Percentiles rank a stretch among this genome's conserved stretches.
Conservation (phyloP, 2,797 vertebrate genomes). For the Telmatherina bonti region DNA sequence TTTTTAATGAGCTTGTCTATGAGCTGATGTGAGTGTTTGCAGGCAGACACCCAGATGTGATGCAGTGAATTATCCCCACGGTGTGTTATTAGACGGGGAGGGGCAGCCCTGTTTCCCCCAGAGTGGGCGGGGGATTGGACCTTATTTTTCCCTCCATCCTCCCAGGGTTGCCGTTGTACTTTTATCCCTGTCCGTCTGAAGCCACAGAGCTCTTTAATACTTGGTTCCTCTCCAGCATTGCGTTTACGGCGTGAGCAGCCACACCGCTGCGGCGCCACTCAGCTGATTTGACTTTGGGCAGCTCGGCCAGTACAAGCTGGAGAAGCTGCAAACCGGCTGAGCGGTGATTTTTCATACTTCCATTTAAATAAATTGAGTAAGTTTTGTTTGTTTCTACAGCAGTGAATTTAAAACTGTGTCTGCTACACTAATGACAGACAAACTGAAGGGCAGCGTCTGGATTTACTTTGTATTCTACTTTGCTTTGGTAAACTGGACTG, state of each 20-base stretch:
- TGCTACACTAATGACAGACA: neutral
- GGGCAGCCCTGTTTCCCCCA: too few species aligned
- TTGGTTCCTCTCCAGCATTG: constrained; percentile 9
- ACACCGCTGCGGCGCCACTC: neutral
- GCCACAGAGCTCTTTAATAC: neutral
- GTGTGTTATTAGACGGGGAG: too few species aligned
- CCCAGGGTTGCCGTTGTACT: constrained; percentile 9
- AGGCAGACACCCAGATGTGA: constrained; percentile 50
- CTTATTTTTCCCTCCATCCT: constrained; percentile 4
- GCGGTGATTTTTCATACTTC: neutral
- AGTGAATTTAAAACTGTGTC: neutral
- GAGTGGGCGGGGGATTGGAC: too few species aligned
- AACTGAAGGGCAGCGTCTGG: neutral
- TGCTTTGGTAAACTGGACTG: too few species aligned
- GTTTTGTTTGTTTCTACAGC: neutral
- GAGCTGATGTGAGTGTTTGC: constrained; percentile 2
- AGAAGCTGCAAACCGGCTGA: neutral
- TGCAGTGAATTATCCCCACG: constrained; percentile 43
- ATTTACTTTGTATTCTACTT: neutral
- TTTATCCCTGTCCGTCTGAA: constrained; percentile 1
- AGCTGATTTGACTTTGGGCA: neutral
- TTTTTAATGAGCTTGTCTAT: constrained; percentile 63
- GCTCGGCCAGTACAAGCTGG: neutral
- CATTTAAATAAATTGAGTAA: neutral
- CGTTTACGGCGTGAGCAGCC: constrained; percentile 22